Evolutionary conservation across 2,888 invertebrate genomes (phyloP).

Genomic region (Pyrochroa serraticornis): DNA sequence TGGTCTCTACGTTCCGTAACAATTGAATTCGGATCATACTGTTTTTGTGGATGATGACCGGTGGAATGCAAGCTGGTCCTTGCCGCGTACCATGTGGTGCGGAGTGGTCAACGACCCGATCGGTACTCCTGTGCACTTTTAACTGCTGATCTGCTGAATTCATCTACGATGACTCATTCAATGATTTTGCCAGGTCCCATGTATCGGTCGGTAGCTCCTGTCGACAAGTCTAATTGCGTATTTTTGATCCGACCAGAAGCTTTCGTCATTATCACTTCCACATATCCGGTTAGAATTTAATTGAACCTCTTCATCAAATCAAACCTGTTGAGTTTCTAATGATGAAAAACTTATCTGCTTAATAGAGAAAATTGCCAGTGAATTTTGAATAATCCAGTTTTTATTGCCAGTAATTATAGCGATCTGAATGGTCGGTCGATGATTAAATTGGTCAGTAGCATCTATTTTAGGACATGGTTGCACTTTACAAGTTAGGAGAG

Average conservation of each 20-base stretch:
- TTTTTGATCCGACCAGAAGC: not conserved
- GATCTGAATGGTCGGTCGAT: not conserved
- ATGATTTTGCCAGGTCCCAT: slow-evolving; percentile 7
- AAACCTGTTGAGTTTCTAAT: not conserved
- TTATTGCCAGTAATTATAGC: not conserved
- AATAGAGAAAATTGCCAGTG: not conserved
- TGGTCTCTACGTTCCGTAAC: slow-evolving; percentile 1
- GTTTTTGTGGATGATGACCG: slow-evolving; percentile 36
- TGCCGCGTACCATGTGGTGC: slow-evolving; percentile 42
- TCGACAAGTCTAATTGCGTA: too few relatives aligned
- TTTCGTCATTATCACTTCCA: not conserved
- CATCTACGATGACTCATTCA: slow-evolving; percentile 22
- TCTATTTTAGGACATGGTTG: slow-evolving; percentile 26
- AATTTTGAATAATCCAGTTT: not conserved
- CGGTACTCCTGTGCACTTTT: slow-evolving; percentile 16
- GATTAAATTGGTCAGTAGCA: slow-evolving; percentile 29
- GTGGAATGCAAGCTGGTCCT: slow-evolving; percentile 44
- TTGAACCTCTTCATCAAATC: not conserved
- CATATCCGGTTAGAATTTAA: too few relatives aligned
- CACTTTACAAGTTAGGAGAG: too few relatives aligned
- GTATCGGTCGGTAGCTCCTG: not conserved
- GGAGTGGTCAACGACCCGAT: slow-evolving; percentile 45
- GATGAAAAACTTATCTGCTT: not conserved
- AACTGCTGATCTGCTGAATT: slow-evolving; percentile 8
- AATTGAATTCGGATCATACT: slow-evolving; percentile 31